These are phyloP conservation scores for Acanthornis magna DNA, from an alignment of 2,797 vertebrate genomes.

Conservation along the genomic window DNA sequence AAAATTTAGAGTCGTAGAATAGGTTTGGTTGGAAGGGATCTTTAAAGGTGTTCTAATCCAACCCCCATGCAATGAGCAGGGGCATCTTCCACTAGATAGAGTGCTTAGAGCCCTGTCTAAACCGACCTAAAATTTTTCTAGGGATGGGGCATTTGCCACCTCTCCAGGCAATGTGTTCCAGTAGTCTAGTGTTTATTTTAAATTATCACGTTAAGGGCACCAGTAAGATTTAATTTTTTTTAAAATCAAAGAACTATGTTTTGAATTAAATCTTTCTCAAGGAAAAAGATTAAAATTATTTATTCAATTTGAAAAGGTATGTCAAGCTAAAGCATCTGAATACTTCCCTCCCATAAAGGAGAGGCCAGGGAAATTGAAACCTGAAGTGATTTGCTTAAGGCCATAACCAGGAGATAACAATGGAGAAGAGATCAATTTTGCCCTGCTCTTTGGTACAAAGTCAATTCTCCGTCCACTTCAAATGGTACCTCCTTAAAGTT, in stretches of 20 bases:
- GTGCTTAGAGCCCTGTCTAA: not conserved
- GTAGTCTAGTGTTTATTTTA: not conserved
- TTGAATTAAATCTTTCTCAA: not conserved
- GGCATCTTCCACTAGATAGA: not conserved
- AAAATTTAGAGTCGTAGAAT: not conserved
- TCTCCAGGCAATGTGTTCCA: accelerated
- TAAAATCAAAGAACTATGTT: not conserved
- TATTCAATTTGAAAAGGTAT: not conserved
- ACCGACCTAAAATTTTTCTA: not conserved
- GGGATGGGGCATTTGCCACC: not conserved
- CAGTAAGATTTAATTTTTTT: not conserved
- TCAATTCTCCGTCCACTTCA: not conserved
- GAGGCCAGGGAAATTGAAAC: not conserved
- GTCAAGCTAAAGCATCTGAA: not conserved
- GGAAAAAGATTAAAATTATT: not conserved
- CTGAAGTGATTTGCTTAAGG: not conserved
- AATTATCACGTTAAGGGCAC: not conserved
- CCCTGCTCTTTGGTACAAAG: not conserved
- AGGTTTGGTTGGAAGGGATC: not conserved
- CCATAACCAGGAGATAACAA: not conserved
- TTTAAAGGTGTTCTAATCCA: not conserved
- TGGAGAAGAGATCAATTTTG: not conserved
- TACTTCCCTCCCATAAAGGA: not conserved
- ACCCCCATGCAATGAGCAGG: accelerated
- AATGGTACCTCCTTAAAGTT: not conserved